Conservation (phyloP, 1,140 invertebrate species). For the Coptotermes formosanus region DNA sequence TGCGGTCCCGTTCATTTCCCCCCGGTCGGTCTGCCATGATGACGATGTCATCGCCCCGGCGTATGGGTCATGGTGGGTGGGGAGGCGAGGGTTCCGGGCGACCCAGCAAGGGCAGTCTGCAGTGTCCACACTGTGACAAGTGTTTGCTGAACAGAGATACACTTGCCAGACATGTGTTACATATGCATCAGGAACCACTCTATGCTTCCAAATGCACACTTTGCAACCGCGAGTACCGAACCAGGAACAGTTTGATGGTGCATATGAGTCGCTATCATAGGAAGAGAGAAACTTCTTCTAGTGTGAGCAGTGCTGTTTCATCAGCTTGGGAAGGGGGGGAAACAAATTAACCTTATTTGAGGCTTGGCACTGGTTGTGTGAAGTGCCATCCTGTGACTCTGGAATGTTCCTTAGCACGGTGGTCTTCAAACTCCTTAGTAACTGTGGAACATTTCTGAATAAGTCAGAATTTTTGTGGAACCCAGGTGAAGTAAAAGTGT, state of each 20-base stretch:
- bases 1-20: constrained; percentile 22
- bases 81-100: constrained; percentile 28
- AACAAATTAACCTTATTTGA: not conserved
- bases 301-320: not conserved
- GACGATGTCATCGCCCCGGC: constrained; percentile 20
- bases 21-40: constrained; percentile 7
- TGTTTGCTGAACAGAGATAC: constrained; percentile 30
- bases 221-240: constrained; percentile 31
- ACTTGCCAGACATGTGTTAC: constrained; percentile 30
- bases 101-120: constrained; percentile 31
- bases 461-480: too few relatives aligned
- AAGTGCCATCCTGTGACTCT: not conserved
- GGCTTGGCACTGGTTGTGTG: not conserved
- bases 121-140: constrained; percentile 29
- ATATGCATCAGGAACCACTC: constrained; percentile 31
- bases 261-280: constrained; percentile 33
- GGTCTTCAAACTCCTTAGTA: too few relatives aligned
- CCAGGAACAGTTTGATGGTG: constrained; percentile 31
- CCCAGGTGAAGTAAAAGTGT: too few relatives aligned
- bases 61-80: constrained; percentile 24
- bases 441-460: too few relatives aligned
- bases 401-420: not conserved
- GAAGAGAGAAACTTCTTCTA: constrained; percentile 16
- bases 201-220: constrained; percentile 28
- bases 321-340: constrained; percentile 4